Percentiles rank a stretch among this genome's conserved stretches.
phyloP scores from a whole-genome alignment of 2,888 invertebrate species.

The Pomacea canaliculata region DNA sequence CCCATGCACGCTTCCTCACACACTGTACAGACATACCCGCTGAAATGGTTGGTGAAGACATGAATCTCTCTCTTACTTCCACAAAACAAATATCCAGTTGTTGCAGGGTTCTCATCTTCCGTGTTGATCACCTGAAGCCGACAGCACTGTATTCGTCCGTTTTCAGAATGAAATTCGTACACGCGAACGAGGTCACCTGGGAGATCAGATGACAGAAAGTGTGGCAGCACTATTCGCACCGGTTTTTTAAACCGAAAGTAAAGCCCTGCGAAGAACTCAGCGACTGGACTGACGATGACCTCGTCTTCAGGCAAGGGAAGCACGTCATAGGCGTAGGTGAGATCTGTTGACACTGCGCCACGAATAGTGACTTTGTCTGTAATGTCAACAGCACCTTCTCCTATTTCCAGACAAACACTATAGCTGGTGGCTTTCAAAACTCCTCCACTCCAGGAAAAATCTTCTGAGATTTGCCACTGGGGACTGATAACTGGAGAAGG shows the following conservation, averaged over 20 bases:
- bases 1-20: neutral
- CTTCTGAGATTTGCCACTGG: slow-evolving; percentile 1
- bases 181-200: neutral
- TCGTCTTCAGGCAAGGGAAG: slow-evolving; percentile 8
- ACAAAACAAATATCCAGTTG: neutral
- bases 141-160: too few relatives aligned
- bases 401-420: slow-evolving; percentile 1
- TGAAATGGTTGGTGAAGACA: slow-evolving; percentile 14
- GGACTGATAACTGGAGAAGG: neutral
- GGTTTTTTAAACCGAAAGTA: slow-evolving; percentile 1
- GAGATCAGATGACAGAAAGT: slow-evolving; percentile 1
- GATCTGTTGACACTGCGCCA: slow-evolving; percentile 1
- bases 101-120: neutral
- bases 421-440: neutral
- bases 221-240: slow-evolving; percentile 4
- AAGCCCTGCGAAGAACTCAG: slow-evolving; percentile 6
- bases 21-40: slow-evolving; percentile 12
- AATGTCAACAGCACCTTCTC: neutral
- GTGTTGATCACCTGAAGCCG: neutral
- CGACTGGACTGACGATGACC: slow-evolving; percentile 11
- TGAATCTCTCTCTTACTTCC: neutral
- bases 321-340: neutral
- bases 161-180: neutral
- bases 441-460: neutral
- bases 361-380: neutral